Evolutionary conservation across 2,113 vertebrate species (phyloP).

Genomic region (Pardalotus punctatus): DNA sequence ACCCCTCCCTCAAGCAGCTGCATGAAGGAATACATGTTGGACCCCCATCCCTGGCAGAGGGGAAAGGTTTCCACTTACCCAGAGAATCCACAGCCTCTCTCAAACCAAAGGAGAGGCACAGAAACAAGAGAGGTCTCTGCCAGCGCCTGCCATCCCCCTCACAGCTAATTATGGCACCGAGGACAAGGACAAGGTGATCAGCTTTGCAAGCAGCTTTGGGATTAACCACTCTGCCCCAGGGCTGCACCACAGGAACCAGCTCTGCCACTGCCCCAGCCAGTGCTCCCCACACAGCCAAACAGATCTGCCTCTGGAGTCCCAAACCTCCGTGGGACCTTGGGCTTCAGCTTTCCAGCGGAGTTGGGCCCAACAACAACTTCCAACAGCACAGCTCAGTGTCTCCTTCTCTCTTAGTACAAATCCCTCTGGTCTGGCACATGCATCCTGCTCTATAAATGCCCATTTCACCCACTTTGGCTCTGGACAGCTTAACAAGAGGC

Average conservation of each 20-base stretch:
- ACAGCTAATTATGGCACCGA: neutral
- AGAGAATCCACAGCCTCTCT: neutral
- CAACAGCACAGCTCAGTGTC: neutral
- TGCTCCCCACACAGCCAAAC: neutral
- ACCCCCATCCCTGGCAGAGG: neutral
- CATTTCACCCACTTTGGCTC: neutral
- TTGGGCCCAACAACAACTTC: neutral
- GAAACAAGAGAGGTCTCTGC: neutral
- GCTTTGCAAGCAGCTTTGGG: neutral
- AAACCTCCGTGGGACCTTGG: fast-evolving
- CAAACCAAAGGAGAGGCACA: neutral
- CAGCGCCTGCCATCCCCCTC: neutral
- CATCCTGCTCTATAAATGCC: neutral
- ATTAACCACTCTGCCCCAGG: neutral
- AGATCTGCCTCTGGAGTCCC: neutral
- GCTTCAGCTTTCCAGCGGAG: neutral
- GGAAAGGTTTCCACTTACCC: neutral
- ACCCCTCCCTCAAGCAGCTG: neutral
- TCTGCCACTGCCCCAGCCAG: fast-evolving
- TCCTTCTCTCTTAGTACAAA: neutral
- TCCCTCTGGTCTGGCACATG: fast-evolving
- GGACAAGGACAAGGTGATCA: neutral
- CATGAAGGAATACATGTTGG: fast-evolving
- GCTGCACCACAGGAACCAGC: neutral
- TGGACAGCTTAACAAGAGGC: neutral